These are phyloP conservation scores for Cololabis saira DNA, from an alignment of 2,113 vertebrate genomes.

Conservation along the genomic window DNA sequence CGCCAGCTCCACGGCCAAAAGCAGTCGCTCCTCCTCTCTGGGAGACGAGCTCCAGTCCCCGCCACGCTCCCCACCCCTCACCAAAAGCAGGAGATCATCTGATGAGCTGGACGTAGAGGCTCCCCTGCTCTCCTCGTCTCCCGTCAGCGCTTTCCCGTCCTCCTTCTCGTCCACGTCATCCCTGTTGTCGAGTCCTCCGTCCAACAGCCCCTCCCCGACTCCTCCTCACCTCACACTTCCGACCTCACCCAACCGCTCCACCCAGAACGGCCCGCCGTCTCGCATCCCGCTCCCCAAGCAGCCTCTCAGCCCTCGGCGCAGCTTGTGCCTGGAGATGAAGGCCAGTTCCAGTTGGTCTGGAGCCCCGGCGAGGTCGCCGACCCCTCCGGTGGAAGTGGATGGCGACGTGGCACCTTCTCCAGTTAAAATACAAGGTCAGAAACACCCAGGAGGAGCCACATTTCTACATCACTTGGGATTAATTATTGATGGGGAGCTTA, in stretches of 20 bases:
- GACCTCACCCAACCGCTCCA: conserved; percentile 9
- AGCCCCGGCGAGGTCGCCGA: neutral
- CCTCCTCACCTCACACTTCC: neutral
- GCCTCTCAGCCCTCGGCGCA: conserved; percentile 57
- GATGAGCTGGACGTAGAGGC: conserved; percentile 22
- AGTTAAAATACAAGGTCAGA: conserved; percentile 51
- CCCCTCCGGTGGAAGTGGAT: conserved; percentile 2
- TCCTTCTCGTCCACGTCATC: neutral
- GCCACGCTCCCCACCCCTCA: conserved; percentile 7
- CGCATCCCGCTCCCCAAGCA: conserved; percentile 72
- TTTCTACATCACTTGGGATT: neutral
- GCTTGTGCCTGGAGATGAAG: conserved; percentile 50
- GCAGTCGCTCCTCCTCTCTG: conserved; percentile 86
- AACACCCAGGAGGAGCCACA: neutral
- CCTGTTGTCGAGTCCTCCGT: neutral
- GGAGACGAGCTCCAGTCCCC: conserved; percentile 83
- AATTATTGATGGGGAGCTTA: too few species aligned
- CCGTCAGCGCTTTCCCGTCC: conserved; percentile 49
- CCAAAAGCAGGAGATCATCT: conserved; percentile 27
- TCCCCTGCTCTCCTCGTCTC: conserved; percentile 79
- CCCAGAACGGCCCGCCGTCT: conserved; percentile 39
- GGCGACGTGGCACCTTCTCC: neutral
- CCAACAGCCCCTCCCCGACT: neutral
- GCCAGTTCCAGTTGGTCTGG: neutral
- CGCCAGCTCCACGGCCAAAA: conserved; percentile 91